Conservation (phyloP, 1,140 invertebrate species). For the Pantala flavescens region DNA sequence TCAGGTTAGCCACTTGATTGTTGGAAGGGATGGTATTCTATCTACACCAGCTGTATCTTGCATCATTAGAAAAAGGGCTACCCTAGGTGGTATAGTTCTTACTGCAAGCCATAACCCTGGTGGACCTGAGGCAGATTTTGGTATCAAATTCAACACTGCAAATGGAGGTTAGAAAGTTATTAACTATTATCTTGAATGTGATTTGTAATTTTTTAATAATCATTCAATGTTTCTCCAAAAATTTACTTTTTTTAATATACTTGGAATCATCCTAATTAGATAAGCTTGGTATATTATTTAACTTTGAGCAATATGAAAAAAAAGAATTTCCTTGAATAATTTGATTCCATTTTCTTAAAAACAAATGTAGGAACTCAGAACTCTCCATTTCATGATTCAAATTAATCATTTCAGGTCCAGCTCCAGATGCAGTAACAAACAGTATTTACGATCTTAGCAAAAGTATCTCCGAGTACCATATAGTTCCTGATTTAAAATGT, state of each 20-base stretch:
- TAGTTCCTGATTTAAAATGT: slow-evolving; percentile 61
- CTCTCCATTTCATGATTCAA: too few species aligned
- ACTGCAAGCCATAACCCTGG: slow-evolving; percentile 99
- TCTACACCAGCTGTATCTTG: slow-evolving; percentile 94
- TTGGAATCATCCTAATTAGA: too few species aligned
- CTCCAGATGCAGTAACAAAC: slow-evolving; percentile 83
- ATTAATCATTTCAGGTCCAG: slow-evolving; percentile 49
- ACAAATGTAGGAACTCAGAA: too few species aligned
- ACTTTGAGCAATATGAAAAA: too few species aligned
- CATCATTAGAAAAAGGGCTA: slow-evolving; percentile 80
- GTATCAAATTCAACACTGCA: slow-evolving; percentile 94
- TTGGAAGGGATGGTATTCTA: slow-evolving; percentile 89
- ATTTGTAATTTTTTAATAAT: background rate
- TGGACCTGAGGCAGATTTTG: slow-evolving; percentile 93
- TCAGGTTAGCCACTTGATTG: slow-evolving; percentile 71
- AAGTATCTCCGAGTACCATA: slow-evolving; percentile 67
- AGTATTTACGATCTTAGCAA: slow-evolving; percentile 77
- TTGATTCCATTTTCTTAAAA: too few species aligned
- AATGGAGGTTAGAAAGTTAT: slow-evolving; percentile 64
- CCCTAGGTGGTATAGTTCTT: slow-evolving; percentile 86
- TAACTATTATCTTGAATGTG: slow-evolving; percentile 14
- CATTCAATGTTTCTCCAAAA: background rate
- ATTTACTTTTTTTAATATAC: slow-evolving; percentile 17
- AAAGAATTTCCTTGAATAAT: too few species aligned
- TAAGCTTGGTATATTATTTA: too few species aligned